A percentile compares a stretch with the other conserved stretches of the same genome.
Conservation (phyloP, 2,797 vertebrate species). For the Acanthurus leucopareius region DNA sequence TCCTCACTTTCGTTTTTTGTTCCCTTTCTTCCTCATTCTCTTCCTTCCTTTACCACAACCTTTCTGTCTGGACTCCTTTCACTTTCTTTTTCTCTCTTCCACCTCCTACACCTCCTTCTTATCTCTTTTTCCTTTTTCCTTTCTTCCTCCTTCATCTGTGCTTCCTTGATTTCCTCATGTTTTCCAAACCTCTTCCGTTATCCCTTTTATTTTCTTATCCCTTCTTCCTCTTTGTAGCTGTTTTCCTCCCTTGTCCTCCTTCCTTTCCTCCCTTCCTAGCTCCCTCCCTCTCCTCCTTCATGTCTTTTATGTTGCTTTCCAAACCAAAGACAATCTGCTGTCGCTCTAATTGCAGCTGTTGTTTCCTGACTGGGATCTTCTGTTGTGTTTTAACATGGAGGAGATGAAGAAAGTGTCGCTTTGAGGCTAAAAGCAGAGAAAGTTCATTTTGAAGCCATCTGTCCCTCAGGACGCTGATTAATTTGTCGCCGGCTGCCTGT, state of each 20-base stretch:
- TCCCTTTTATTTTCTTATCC: neutral
- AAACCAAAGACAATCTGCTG: slow-evolving; percentile 48
- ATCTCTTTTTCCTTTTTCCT: neutral
- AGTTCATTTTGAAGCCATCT: slow-evolving; percentile 79
- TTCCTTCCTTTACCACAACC: too few relatives aligned
- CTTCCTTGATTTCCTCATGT: neutral
- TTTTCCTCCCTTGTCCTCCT: too few relatives aligned
- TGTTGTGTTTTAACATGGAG: slow-evolving; percentile 12
- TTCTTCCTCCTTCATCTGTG: neutral
- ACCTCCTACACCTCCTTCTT: neutral
- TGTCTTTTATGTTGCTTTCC: too few relatives aligned
- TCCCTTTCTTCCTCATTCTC: too few relatives aligned
- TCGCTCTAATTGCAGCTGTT: slow-evolving; percentile 75
- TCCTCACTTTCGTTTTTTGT: too few relatives aligned
- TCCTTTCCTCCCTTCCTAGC: too few relatives aligned
- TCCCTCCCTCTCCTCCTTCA: too few relatives aligned
- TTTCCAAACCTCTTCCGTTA: neutral
- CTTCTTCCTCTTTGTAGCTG: too few relatives aligned
- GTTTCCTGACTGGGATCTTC: slow-evolving; percentile 48
- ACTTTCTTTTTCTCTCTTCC: neutral
- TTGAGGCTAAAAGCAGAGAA: slow-evolving; percentile 57
- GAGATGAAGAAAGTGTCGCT: slow-evolving; percentile 58
- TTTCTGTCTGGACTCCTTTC: neutral
- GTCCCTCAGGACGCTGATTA: slow-evolving; percentile 78
- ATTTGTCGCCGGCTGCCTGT: slow-evolving; percentile 73